Base-by-base conservation (phyloP, 1,140 invertebrate species). In the Telenomus remus region DNA sequence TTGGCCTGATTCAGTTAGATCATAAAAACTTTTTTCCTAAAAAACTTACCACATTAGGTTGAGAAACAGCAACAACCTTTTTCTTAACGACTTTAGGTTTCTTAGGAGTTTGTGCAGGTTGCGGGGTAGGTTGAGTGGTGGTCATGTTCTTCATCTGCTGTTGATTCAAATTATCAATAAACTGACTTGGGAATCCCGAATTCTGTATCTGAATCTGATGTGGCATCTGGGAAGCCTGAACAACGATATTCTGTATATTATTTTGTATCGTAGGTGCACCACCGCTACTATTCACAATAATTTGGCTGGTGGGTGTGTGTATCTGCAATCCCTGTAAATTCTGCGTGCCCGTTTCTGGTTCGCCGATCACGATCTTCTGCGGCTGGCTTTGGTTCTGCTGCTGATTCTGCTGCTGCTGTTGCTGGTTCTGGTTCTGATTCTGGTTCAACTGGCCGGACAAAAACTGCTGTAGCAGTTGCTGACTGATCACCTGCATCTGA, bases 241-340 rank as follows among this genome's bases (percentile, higher is more conserved):
- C 87, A 8, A 88, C 87, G 27, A 88, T 88, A 44, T 88, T 88
- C 33, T 88, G 87, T 49, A 88, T 88, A 55, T 88, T 88, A 63
- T 88, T 88, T 66, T 88, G 87, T 57, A 88, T 88, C 0, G 87
- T 88, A 7, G 87, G 87, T 6, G 85, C 87, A 4, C 86, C 86
- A 44, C 87, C 87, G 39, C 86, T 88, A 75, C 86, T 88, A 48
- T 88, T 88, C 0, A 88, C 87, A 53, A 88, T 88, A 55, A 88
- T 88, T 50, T 88, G 87, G 80, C 87, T 87, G 0, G 85, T 88
- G 3, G 87, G 87, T n/a, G 87, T 88, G 57, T 88, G 87, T 34
- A 88, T 88, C 39, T 88, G 86, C 9, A 88, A 78, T 34, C 86
- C 87, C 53, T 87, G 87, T 37, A 88, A 55, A 74, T 85, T 87